A percentile compares a stretch with the other conserved stretches of the same genome.
These are phyloP conservation scores for Halcyon smyrnensis DNA, from an alignment of 2,797 vertebrate species.

Conservation along the genomic window DNA sequence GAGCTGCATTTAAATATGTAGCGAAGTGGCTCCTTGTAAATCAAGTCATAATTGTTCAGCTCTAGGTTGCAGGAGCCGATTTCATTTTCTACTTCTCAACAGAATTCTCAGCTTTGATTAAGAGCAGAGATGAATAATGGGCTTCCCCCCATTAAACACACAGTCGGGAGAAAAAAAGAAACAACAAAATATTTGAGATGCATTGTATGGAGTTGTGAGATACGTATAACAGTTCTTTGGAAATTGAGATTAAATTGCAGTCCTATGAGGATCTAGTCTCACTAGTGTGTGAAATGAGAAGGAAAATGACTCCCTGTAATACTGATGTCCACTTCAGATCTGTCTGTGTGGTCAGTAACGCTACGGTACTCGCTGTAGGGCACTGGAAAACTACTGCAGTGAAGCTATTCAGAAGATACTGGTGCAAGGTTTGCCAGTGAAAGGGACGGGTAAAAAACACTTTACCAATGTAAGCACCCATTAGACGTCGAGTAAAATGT, in stretches of 20 bases:
- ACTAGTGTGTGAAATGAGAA: conserved; percentile 11
- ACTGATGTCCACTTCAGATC: neutral
- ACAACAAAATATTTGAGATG: neutral
- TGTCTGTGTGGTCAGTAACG: neutral
- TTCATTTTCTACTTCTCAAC: conserved; percentile 63
- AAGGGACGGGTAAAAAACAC: neutral
- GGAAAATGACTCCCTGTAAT: neutral
- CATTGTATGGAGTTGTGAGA: neutral
- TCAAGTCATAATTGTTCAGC: conserved; percentile 78
- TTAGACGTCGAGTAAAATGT: neutral
- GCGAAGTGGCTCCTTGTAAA: conserved; percentile 76
- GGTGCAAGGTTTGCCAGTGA: neutral
- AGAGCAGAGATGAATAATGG: conserved; percentile 71
- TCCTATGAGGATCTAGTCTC: neutral
- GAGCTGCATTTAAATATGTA: conserved; percentile 72
- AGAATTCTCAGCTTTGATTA: conserved; percentile 76
- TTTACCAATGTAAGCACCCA: neutral
- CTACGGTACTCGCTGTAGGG: neutral
- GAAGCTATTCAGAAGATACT: neutral
- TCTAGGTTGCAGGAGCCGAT: conserved; percentile 59
- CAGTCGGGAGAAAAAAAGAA: conserved; percentile 35
- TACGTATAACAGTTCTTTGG: neutral
- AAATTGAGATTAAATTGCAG: neutral
- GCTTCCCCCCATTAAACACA: conserved; percentile 37
- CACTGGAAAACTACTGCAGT: neutral